Evolutionary conservation across 2,113 vertebrate genomes (phyloP), one percentile per base, ranked within the genome.

Genomic region (Plecturocebus donacophilus): DNA sequence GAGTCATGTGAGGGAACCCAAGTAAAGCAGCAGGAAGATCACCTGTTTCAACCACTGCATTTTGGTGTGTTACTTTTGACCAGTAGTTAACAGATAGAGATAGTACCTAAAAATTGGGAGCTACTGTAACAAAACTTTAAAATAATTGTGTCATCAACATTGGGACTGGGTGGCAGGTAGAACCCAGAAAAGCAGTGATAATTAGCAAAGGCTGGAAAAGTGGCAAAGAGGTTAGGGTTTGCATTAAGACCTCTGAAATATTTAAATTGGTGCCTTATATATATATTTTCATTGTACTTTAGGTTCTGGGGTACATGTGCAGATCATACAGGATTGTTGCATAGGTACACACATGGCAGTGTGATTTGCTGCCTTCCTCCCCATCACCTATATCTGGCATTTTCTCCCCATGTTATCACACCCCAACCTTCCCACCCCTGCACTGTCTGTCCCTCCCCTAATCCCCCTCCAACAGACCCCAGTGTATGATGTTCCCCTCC

Each of bases 1-100:
- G 0, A 77, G 5, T 12, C 38, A 21, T 0, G 7, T 45, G 12
- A 83, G 35, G 4, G 19, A 17, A 83, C 1, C 3, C 17, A 2
- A 19, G 9, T 27, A 64, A 88, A 73, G 32, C 17, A 73, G 9
- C 6, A 35, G 19, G 19, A 49, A 6, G 8, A 40, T 71, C 10
- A 45, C 14, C 42, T 58, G 20, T 52, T 86, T 75, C 38, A 75
- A 42, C 1, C 42, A 56, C 9, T 38, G 8, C n/a, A 11, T 49
- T 42, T 13, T 38, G 35, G 19, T 35, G 5, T 68, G 16, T 68
- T 64, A 61, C 21, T 82, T 82, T 81, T 40, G 42, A 79, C 3
- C 14, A 86, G 19, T 58, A 42, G 23, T 47, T 90, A 81, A 38
- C 21, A 35, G 7, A 40, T 35, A 86, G 35, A 45, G 64, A 40